Conservation (phyloP, 2,113 vertebrate species). For the Ginglymostoma cirratum region DNA sequence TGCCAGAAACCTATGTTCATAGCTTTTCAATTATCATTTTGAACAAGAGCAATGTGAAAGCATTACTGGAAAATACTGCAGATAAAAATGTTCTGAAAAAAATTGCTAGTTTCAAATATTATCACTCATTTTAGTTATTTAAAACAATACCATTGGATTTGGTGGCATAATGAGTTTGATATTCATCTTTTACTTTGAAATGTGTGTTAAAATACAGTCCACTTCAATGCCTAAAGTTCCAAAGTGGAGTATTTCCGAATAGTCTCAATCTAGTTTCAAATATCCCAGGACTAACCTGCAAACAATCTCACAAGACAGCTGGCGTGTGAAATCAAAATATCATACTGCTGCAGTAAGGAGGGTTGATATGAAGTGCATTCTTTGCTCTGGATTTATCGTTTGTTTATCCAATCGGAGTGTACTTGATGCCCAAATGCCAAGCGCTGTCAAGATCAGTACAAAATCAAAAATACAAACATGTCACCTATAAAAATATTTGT, state of each 20-base stretch:
- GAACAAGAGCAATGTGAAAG: neutral
- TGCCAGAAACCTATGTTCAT: neutral
- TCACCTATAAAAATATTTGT: neutral
- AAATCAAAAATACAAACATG: neutral
- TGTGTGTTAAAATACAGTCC: neutral
- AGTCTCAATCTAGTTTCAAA: neutral
- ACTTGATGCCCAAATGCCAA: neutral
- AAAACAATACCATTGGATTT: neutral
- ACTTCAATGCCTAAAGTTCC: neutral
- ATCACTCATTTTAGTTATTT: neutral
- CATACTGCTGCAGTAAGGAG: neutral
- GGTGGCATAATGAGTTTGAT: neutral
- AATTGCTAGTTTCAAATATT: neutral
- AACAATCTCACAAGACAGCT: neutral
- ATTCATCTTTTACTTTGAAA: neutral
- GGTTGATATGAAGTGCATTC: neutral
- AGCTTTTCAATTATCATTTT: neutral
- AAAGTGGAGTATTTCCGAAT: neutral
- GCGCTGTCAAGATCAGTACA: neutral
- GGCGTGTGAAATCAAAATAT: neutral
- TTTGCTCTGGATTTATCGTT: neutral
- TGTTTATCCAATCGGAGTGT: neutral
- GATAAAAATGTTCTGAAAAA: neutral
- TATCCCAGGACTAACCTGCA: neutral
- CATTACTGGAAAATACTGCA: neutral